Percentiles rank a stretch among this genome's conserved stretches.
Conservation (phyloP, 2,888 invertebrate genomes). For the Hybos culiciformis region DNA sequence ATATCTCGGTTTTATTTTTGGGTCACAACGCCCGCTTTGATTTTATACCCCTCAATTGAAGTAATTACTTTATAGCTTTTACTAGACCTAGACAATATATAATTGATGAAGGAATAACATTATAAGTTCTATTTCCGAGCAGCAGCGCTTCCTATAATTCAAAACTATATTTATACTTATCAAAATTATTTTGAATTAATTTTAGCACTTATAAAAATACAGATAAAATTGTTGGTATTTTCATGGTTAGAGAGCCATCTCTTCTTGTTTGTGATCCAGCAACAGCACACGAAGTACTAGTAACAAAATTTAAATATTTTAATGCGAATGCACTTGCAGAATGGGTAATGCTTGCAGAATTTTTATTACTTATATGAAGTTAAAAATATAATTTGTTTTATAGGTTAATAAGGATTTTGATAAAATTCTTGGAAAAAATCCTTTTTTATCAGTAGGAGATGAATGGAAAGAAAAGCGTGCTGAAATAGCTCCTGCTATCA, state of each 20-base stretch:
- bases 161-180: too few relatives aligned
- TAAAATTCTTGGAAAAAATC: constrained; percentile 36
- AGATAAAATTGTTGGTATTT: constrained; percentile 34
- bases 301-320: constrained; percentile 34
- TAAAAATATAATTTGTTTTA: neutral
- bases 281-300: constrained; percentile 27
- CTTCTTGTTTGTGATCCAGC: constrained; percentile 30
- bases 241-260: constrained; percentile 24
- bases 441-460: constrained; percentile 36
- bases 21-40: too few relatives aligned
- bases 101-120: too few relatives aligned
- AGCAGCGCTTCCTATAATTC: too few relatives aligned
- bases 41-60: too few relatives aligned
- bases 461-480: constrained; percentile 38
- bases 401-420: constrained; percentile 34
- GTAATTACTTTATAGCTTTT: too few relatives aligned
- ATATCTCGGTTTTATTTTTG: too few relatives aligned
- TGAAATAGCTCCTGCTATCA: constrained; percentile 39
- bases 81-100: too few relatives aligned
- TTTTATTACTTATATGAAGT: too few relatives aligned
- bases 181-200: too few relatives aligned
- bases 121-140: too few relatives aligned
- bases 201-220: constrained; percentile 23
- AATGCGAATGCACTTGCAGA: constrained; percentile 31
- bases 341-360: too few relatives aligned